Percentiles rank a stretch among this genome's conserved stretches.
Conservation (phyloP, 2,888 invertebrate genomes). For the Julus scandinavius region DNA sequence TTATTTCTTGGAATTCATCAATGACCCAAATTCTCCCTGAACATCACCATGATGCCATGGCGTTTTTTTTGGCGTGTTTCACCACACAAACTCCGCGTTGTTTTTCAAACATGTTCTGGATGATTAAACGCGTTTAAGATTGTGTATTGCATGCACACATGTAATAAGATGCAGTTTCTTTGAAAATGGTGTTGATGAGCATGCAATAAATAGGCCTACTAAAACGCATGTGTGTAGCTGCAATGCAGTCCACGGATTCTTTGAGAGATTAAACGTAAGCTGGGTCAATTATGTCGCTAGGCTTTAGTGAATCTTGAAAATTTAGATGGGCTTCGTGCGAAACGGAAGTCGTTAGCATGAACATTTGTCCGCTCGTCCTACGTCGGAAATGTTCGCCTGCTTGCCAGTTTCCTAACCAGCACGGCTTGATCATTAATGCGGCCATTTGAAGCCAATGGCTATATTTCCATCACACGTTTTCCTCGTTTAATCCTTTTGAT, state of each 20-base stretch:
- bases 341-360: slow-evolving; percentile 50
- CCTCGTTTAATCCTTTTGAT: slow-evolving; percentile 19
- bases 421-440: slow-evolving; percentile 40
- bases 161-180: too few relatives aligned
- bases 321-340: slow-evolving; percentile 27
- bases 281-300: slow-evolving; percentile 51
- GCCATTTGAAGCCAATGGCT: neutral
- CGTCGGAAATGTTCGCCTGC: slow-evolving; percentile 52
- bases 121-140: too few relatives aligned
- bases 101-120: too few relatives aligned
- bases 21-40: too few relatives aligned
- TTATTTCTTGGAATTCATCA: too few relatives aligned
- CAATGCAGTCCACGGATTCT: neutral
- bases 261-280: slow-evolving; percentile 49
- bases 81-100: too few relatives aligned
- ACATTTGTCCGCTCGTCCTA: slow-evolving; percentile 45
- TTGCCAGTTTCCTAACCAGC: slow-evolving; percentile 45
- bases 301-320: slow-evolving; percentile 48
- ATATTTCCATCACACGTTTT: slow-evolving; percentile 5
- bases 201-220: too few relatives aligned
- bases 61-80: too few relatives aligned
- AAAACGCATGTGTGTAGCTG: neutral
- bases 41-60: too few relatives aligned
- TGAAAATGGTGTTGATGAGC: too few relatives aligned
- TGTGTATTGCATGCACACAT: too few relatives aligned